Evolutionary conservation across 2,888 invertebrate genomes (phyloP), one percentile per base, ranked within the genome.

Genomic region (Atethmia centrago): DNA sequence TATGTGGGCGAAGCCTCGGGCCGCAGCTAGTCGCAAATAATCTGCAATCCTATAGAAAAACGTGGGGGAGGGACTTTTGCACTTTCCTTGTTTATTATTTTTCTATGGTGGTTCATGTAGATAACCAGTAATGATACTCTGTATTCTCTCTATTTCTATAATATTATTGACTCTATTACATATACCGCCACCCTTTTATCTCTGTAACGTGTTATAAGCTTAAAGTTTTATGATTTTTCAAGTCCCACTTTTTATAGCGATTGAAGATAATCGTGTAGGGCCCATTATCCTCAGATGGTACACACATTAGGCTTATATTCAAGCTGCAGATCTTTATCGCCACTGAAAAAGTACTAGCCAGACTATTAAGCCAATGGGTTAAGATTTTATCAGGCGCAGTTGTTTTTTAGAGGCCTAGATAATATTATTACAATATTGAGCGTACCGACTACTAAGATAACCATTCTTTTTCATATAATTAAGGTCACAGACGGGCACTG

Each of bases 211-310:
- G 58, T n/a, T 47, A 61, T 53, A 47, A 66, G 36, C 36, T 64
- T 72, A 28, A 80, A 81, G 45, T 66, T 74, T 74, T 84, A 81
- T 59, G 55, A 58, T 63, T 49, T 80, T 81, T 56, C 76, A 59
- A 84, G 77, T 40, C 31, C 45, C 45, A 55, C 21, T 49, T 80
- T 80, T 84, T 84, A 80, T 80, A 25, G 69, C 76, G n/a, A 64
- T 81, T 31, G 66, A 59, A 80, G 65, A 80, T 74, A 79, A 73
- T 53, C 81, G 65, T 64, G 42, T 63, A 70, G 40, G 31, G 47
- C 40, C 65, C 62, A 74, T 80, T 80, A 84, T 70, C 49, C 51
- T 51, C 80, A 80, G 69, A 80, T 75, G 65, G 62, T 68, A 56
- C 55, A 63, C 77, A 70, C 80, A 74, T 73, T 73, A 58, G 51